A percentile compares a stretch with the other conserved stretches of the same genome.
Evolutionary conservation across 30 jellyfish, hydroid and myxozoan species (phyloP).

Genomic region (Hydra vulgaris): DNA sequence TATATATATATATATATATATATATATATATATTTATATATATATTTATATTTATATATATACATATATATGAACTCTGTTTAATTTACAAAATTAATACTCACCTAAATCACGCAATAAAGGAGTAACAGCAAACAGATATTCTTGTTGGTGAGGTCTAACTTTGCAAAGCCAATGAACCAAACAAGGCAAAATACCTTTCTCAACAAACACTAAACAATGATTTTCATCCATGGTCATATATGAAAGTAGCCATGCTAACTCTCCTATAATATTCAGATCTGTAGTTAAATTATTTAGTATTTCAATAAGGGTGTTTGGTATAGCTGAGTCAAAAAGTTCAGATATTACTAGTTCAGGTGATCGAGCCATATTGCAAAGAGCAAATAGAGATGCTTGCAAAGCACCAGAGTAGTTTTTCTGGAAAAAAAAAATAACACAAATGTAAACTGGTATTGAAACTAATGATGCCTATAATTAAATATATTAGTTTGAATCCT

Average conservation of each 20-base stretch:
- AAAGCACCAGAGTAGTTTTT: slow-evolving; percentile 20
- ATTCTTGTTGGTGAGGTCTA: slow-evolving; percentile 24
- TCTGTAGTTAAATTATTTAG: slow-evolving; percentile 12
- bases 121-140: slow-evolving; percentile 45
- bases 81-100: neutral
- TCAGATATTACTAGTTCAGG: slow-evolving; percentile 25
- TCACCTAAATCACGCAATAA: slow-evolving; percentile 51
- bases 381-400: slow-evolving; percentile 58
- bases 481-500: neutral
- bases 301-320: slow-evolving; percentile 16
- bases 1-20: too few relatives aligned
- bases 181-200: slow-evolving; percentile 19
- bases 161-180: slow-evolving; percentile 23
- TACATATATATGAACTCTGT: too few relatives aligned
- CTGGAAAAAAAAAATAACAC: neutral
- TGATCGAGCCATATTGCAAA: slow-evolving; percentile 43
- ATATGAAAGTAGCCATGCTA: slow-evolving; percentile 54
- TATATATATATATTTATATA: too few relatives aligned
- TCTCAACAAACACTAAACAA: slow-evolving; percentile 1
- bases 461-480: neutral
- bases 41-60: too few relatives aligned
- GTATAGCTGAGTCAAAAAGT: slow-evolving; percentile 26
- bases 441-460: too few relatives aligned
- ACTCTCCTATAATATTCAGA: slow-evolving; percentile 24
- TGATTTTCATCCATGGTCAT: slow-evolving; percentile 30